Evolutionary conservation across 2,113 vertebrate genomes (phyloP), one percentile per base, ranked within the genome.

Genomic region (Oplegnathus fasciatus): DNA sequence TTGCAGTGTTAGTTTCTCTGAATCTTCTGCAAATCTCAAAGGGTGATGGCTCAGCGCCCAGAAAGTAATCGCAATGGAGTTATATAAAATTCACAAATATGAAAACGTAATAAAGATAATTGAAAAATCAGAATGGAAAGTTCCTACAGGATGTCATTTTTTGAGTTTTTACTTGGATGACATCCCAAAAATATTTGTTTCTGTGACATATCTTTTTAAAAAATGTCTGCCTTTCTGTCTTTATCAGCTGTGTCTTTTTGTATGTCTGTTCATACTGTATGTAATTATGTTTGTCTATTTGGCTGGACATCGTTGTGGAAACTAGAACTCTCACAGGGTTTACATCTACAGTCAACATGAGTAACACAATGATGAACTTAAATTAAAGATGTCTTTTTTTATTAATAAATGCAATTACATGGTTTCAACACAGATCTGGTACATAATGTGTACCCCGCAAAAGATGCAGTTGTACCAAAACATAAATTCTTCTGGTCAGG

Each of bases 141-240:
- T 48, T 52, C 50, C 6, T 52, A 22, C 32, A 64, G 28, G 24
- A 34, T 48, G 17, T 42, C 1, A 6, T 26, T 60, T 64, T 76
- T 71, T 76, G 5, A 54, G 9, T 77, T 86, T 78, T 60, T 73
- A 72, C 8, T 80, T 72, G 40, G 34, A 87, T 69, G 26, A 37
- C 22, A 34, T 75, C 50, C 15, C 17, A 50, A 65, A 85, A 69
- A 48, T 70, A 14, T 69, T 65, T 78, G 28, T 83, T 86, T 88
- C 46, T 64, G 34, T 81, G n/a, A 52, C 48, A 62, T 32, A 60
- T 78, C 9, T 73, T 83, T 82, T 65, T 26, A 37, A 76, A 61
- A 68, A 30, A 81, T 71, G 46, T 82, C 68, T 90, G 87, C 84
- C 84, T 92, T 86, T 89, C 14, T 80, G 58, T 87, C 57, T 90